These are phyloP conservation scores for Pandemis corylana DNA, from an alignment of 2,888 invertebrate species.

Conservation along the genomic window DNA sequence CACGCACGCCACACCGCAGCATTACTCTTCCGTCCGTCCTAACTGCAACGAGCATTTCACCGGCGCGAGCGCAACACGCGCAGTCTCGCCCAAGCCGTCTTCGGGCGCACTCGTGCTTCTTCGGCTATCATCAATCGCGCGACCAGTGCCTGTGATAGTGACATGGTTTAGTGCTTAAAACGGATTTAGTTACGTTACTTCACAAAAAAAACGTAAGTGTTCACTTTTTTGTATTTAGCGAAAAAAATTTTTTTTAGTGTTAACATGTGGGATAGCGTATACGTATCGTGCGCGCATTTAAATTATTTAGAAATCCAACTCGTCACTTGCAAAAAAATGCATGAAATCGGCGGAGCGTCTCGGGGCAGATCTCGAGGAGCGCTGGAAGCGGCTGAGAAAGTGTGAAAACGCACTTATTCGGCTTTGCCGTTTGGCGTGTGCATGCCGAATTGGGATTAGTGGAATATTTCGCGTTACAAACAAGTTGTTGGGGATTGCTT, in stretches of 20 bases:
- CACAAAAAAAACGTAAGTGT: conserved; percentile 68
- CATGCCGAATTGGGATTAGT: conserved; percentile 5
- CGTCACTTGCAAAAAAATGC: conserved; percentile 78
- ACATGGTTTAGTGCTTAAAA: conserved; percentile 80
- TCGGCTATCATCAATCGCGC: conserved; percentile 48
- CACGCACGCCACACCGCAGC: conserved; percentile 7
- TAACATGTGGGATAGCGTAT: conserved; percentile 45
- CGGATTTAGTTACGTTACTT: conserved; percentile 74
- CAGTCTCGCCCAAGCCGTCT: conserved; percentile 52
- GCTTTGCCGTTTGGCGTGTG: conserved; percentile 22
- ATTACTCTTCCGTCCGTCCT: conserved; percentile 16
- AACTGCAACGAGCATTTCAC: conserved; percentile 52
- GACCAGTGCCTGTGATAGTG: conserved; percentile 75
- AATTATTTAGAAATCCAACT: conserved; percentile 83
- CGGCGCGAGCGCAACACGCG: conserved; percentile 62
- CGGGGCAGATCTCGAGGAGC: conserved; percentile 55
- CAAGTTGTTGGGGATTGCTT: not conserved
- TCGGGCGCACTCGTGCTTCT: conserved; percentile 50
- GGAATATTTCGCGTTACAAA: not conserved
- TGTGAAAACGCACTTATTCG: conserved; percentile 44
- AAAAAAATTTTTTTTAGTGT: not conserved
- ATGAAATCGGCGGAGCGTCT: conserved; percentile 78
- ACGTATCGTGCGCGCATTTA: conserved; percentile 79
- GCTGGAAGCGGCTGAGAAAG: conserved; percentile 55
- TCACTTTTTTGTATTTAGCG: not conserved